Base-by-base conservation (phyloP, 2,113 vertebrate genomes). In the Zonotrichia leucophrys region DNA sequence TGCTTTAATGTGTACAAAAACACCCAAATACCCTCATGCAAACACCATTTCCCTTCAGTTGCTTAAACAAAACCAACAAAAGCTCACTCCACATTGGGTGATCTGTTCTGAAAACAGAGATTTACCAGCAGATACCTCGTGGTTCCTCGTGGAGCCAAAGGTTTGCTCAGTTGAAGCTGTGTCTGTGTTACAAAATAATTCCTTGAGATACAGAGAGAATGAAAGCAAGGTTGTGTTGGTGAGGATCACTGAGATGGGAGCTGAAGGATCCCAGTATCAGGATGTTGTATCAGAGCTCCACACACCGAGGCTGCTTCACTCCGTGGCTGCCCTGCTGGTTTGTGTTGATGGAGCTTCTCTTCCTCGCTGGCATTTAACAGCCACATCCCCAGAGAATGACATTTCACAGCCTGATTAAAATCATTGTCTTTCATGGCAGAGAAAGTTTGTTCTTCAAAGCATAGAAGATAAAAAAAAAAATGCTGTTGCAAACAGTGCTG, bases 401-500 rank as follows among this genome's bases (percentile, higher is more conserved):
- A 92, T 96, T 95, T 96, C 89, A 83, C 42, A 74, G 62, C 50
- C 75, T 69, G 93, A 95, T 96, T 95, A 78, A 96, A 95, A 92
- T 97, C 68, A 53, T 91, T 92, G 91, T 68, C 74, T 95, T 96
- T 97, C 70, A 85, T 94, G 79, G 73, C 25, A 22, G 72, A 49
- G 75, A 47, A 96, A 94, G 88, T 94, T 94, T 97, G 80, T 95
- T 94, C 97, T 98, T 98, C 96, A 98, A 98, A 98, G 97, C 79
- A 30, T 58, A 64, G 50, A 52, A 87, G 59, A 73, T 89, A 83
- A 80, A 97, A 97, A 96, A 96, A 80, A 91, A 87, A 91, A 46
- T 28, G 90, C 91, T 84, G 76, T 87, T 92, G 81, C 83, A 96
- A 95, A 94, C 83, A 76, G 90, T 16, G 92, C 95, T 95, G 97